These are phyloP conservation scores for Acrocephalus scirpaceus DNA, from an alignment of 2,797 vertebrate species.

Conservation along the genomic window DNA sequence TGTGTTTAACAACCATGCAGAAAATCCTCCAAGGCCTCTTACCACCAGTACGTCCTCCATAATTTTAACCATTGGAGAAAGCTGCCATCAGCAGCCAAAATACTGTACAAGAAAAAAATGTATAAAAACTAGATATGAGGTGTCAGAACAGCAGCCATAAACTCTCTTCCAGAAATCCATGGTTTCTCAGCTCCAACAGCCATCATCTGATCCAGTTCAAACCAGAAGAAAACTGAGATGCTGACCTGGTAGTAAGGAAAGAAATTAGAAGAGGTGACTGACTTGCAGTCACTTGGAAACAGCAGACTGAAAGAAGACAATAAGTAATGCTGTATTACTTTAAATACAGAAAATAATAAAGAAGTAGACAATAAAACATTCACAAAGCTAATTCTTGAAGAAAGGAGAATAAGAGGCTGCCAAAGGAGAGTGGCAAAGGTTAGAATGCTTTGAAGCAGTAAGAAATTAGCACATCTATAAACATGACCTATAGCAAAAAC, in stretches of 20 bases:
- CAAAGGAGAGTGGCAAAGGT: neutral
- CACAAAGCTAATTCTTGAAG: neutral
- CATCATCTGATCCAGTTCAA: neutral
- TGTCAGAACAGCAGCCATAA: neutral
- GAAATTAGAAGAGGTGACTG: neutral
- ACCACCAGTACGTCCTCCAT: fast-evolving
- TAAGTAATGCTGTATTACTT: neutral
- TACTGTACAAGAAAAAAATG: no score
- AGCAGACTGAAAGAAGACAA: neutral
- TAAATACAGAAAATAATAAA: neutral
- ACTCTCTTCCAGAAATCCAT: neutral
- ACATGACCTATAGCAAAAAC: neutral
- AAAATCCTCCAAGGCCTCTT: neutral
- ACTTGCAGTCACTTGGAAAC: neutral
- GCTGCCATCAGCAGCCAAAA: neutral
- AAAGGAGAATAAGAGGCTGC: neutral
- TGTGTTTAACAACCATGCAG: neutral
- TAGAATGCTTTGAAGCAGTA: neutral
- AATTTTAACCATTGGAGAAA: neutral
- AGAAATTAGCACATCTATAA: constrained; percentile 22
- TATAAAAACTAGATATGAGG: neutral
- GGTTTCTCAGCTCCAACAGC: neutral
- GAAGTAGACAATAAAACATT: neutral
- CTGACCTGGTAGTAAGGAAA: neutral
- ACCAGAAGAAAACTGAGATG: neutral